phyloP scores from a whole-genome alignment of 2,888 invertebrate species.

The Oligia strigilis region DNA sequence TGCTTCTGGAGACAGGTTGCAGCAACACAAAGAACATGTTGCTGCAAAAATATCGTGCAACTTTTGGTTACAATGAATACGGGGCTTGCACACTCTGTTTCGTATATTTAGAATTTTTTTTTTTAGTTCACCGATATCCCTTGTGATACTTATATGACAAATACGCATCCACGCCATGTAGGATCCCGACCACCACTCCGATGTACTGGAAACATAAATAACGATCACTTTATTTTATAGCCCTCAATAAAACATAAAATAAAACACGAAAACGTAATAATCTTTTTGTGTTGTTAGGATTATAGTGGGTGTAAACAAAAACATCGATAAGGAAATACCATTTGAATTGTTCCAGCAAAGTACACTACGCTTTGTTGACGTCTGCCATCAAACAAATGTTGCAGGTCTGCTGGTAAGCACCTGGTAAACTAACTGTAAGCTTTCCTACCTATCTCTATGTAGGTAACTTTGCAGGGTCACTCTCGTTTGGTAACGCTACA shows the following conservation, averaged over 20 bases:
- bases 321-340: slow-evolving; percentile 14
- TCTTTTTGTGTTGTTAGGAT: slow-evolving; percentile 3
- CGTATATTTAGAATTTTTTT: not conserved
- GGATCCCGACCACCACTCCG: slow-evolving; percentile 93
- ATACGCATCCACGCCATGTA: slow-evolving; percentile 95
- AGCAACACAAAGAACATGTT: not conserved
- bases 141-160: slow-evolving; percentile 93
- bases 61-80: slow-evolving; percentile 10
- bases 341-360: slow-evolving; percentile 1
- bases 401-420: not conserved
- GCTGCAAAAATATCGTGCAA: not conserved
- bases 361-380: not conserved
- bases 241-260: slow-evolving; percentile 17
- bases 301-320: not conserved
- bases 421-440: not conserved
- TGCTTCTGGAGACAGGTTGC: not conserved
- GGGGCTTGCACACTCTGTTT: not conserved
- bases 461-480: not conserved
- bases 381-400: not conserved
- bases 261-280: slow-evolving; percentile 27
- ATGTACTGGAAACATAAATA: slow-evolving; percentile 92
- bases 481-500: too few relatives aligned
- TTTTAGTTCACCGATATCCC: slow-evolving; percentile 75
- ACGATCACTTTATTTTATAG: slow-evolving; percentile 16
- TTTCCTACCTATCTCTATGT: not conserved